Conservation (phyloP, 1,140 invertebrate genomes). For the Choristoneura fumiferana region DNA sequence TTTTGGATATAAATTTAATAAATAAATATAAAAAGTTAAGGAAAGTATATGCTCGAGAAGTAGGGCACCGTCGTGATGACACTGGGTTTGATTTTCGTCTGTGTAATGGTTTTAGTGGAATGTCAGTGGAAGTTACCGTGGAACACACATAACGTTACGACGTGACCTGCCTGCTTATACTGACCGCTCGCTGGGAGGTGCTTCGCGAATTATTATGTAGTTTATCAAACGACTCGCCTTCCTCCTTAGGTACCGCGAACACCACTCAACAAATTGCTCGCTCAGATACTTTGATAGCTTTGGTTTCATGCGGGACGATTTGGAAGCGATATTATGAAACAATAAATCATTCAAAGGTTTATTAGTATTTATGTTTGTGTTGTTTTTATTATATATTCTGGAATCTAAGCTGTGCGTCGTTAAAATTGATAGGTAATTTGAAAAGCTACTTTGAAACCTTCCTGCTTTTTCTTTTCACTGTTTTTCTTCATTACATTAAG, state of each 20-base stretch:
- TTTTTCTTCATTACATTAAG: too few relatives aligned
- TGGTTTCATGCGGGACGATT: not conserved
- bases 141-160: slow-evolving; percentile 38
- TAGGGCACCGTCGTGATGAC: slow-evolving; percentile 6
- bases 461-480: too few relatives aligned
- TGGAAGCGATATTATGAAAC: not conserved
- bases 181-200: slow-evolving; percentile 30
- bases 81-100: slow-evolving; percentile 32
- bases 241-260: slow-evolving; percentile 40
- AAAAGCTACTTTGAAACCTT: too few relatives aligned
- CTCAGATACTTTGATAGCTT: slow-evolving; percentile 33
- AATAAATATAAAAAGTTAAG: not conserved
- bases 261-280: slow-evolving; percentile 52
- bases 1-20: not conserved
- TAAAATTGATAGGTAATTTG: too few relatives aligned
- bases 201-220: slow-evolving; percentile 50
- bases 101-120: slow-evolving; percentile 56
- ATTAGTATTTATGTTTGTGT: too few relatives aligned
- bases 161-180: slow-evolving; percentile 51
- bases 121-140: slow-evolving; percentile 55
- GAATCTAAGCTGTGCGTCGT: too few relatives aligned
- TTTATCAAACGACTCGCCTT: slow-evolving; percentile 54
- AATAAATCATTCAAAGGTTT: too few relatives aligned
- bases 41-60: not conserved
- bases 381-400: too few relatives aligned